These are phyloP conservation scores for Axea sp. DNA, from an alignment of 2,888 invertebrate species.

Conservation along the genomic window DNA sequence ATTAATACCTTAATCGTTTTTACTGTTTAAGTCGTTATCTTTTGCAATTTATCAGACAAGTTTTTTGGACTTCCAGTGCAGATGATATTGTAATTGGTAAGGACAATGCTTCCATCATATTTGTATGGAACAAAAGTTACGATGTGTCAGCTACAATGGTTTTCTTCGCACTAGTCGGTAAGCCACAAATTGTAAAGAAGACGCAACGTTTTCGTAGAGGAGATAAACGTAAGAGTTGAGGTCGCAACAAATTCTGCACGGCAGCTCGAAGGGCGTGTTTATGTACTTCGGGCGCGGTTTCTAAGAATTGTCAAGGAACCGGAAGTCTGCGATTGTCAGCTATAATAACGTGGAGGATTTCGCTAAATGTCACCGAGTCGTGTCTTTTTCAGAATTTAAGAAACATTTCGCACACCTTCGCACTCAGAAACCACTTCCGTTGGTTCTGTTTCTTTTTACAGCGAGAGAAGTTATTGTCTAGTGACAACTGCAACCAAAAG, in stretches of 20 bases:
- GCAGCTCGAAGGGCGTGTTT: conserved; percentile 15
- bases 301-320: conserved; percentile 64
- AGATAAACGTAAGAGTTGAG: conserved; percentile 11
- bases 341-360: conserved; percentile 53
- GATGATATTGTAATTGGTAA: conserved; percentile 25
- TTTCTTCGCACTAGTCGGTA: conserved; percentile 24
- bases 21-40: background rate
- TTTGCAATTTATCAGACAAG: background rate
- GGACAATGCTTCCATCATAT: background rate
- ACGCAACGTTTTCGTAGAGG: conserved; percentile 2
- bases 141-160: conserved; percentile 21
- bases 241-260: conserved; percentile 11
- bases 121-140: conserved; percentile 14
- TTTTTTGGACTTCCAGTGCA: conserved; percentile 4
- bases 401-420: conserved; percentile 67
- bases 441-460: conserved; percentile 1
- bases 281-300: conserved; percentile 22
- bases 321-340: conserved; percentile 70
- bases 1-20: background rate
- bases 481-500: conserved; percentile 8
- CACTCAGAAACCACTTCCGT: conserved; percentile 59
- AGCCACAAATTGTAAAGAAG: conserved; percentile 33
- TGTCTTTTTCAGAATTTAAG: conserved; percentile 63
- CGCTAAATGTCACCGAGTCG: conserved; percentile 53
- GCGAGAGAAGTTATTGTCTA: conserved; percentile 13